Evolutionary conservation across 2,113 vertebrate genomes (phyloP), one percentile per base, ranked within the genome.

Genomic region (Amia ocellicauda): DNA sequence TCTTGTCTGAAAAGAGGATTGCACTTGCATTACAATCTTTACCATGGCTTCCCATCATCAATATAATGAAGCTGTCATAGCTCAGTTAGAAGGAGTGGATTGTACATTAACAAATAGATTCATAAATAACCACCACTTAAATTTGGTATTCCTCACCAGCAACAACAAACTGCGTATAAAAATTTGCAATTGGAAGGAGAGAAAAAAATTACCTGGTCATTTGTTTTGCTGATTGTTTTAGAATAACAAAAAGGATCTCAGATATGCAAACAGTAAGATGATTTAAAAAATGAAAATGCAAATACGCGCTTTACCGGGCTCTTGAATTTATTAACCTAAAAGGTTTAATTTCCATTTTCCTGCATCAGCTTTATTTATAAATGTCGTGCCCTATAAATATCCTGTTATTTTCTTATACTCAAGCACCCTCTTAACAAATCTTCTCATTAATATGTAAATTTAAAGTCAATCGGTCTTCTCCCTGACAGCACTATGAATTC

Each of bases 361-460:
- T 90, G 86, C 83, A 87, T 92, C 89, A 92, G 90, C 90, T 91
- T 88, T 91, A 90, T 91, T 90, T 91, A 88, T 90, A 88, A 91
- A 90, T 91, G 90, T 84, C 77, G 60, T 84, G 93, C 93, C 93
- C 94, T 96, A 95, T 96, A 94, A 99, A 97, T 91, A 93, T 82
- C 86, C 91, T 86, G 93, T 91, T 96, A 93, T 94, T 97, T 94
- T 94, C 91, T 82, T 89, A 90, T 92, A 93, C 91, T 94, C 91
- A 93, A 94, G 92, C 88, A 89, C 88, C 85, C 91, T 93, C 91
- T 95, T 96, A 96, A 97, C 93, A 95, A 96, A 97, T 96, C 94
- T 94, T 91, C 94, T 96, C 95, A 98, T 98, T 98, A 98, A 97
- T 97, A 98, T 97, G 96, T 94, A 98, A 98, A 98, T 98, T 91